phyloP scores from a whole-genome alignment of 2,113 vertebrate species.

The Donacobius atricapilla region DNA sequence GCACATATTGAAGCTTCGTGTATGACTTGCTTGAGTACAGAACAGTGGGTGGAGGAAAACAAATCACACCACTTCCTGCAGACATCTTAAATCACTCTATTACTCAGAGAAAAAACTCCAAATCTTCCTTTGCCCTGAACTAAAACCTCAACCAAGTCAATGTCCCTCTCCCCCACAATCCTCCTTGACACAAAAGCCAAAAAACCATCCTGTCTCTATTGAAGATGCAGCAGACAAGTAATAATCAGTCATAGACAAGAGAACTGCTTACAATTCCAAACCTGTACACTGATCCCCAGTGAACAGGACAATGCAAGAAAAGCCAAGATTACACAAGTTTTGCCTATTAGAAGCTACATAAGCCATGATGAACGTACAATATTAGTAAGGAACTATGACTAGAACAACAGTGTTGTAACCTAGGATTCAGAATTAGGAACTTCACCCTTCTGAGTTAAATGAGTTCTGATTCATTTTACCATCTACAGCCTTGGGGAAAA shows the following conservation, averaged over 20 bases:
- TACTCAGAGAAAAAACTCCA: neutral
- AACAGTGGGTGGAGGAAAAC: neutral
- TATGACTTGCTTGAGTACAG: neutral
- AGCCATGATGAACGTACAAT: neutral
- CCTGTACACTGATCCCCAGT: neutral
- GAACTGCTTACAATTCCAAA: neutral
- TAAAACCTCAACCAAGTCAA: neutral
- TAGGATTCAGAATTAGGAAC: neutral
- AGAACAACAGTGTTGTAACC: neutral
- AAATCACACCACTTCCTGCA: neutral
- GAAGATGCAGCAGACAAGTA: neutral
- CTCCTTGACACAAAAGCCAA: neutral
- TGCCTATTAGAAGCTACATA: neutral
- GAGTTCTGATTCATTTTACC: conserved; percentile 22
- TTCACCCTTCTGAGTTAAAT: neutral
- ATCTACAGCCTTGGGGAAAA: neutral
- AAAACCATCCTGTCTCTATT: neutral
- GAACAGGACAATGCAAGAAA: neutral
- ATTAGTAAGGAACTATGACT: neutral
- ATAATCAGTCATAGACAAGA: neutral
- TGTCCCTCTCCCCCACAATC: neutral
- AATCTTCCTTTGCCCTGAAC: neutral
- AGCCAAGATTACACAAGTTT: neutral
- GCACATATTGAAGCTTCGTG: neutral
- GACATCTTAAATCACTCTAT: neutral